phyloP scores from a whole-genome alignment of 2,797 vertebrate genomes.

The Pipistrellus pygmaeus region DNA sequence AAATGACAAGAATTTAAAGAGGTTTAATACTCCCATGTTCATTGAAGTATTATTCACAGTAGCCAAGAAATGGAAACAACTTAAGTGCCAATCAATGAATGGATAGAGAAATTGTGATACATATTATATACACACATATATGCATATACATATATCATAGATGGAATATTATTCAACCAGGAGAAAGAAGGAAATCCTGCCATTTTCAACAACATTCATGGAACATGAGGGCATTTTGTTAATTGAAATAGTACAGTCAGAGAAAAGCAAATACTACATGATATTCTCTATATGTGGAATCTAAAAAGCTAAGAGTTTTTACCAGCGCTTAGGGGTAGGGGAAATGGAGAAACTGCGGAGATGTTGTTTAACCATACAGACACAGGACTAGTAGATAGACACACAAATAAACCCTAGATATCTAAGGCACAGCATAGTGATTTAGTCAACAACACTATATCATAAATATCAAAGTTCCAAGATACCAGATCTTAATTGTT shows the following conservation, averaged over 20 bases:
- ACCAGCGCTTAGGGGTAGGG: not conserved
- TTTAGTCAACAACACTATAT: not conserved
- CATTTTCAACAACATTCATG: not conserved
- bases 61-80: not conserved
- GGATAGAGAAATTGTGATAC: not conserved
- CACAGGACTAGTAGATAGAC: not conserved
- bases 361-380: not conserved
- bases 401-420: not conserved
- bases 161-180: not conserved
- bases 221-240: not conserved
- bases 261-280: not conserved
- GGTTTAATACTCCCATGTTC: not conserved
- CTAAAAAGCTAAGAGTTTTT: not conserved
- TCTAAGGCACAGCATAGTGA: not conserved
- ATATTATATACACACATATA: not conserved
- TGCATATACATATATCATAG: not conserved
- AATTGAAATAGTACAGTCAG: not conserved
- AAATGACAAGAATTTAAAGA: not conserved
- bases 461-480: not conserved
- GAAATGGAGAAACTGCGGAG: not conserved
- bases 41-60: not conserved
- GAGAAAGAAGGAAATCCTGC: not conserved
- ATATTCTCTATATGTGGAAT: not conserved
- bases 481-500: not conserved
- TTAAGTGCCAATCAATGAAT: not conserved